Percentiles rank a stretch among this genome's conserved stretches.
Conservation (phyloP, 2,797 vertebrate genomes). For the Rhynchotus rufescens region DNA sequence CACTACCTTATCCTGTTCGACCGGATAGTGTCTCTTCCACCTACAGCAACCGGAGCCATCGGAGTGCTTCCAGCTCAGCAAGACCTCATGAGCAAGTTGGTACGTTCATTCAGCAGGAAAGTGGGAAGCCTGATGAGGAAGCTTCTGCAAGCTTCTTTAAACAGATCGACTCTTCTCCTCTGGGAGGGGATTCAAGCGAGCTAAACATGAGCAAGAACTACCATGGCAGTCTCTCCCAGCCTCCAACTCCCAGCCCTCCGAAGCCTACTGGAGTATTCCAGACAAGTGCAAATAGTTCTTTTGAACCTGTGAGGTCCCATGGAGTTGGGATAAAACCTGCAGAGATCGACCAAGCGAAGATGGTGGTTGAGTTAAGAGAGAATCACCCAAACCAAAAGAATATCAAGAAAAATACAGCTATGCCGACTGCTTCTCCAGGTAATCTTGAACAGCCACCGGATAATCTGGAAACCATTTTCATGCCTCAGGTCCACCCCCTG, state of each 20-base stretch:
- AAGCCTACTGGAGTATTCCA: slow-evolving; percentile 95
- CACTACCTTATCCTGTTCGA: slow-evolving; percentile 77
- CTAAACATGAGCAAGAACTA: slow-evolving; percentile 64
- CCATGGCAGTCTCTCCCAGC: slow-evolving; percentile 73
- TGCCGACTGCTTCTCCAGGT: slow-evolving; percentile 80
- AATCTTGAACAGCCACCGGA: slow-evolving; percentile 97
- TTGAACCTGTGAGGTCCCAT: slow-evolving; percentile 94
- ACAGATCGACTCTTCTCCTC: slow-evolving; percentile 92
- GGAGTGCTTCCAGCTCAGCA: slow-evolving; percentile 80
- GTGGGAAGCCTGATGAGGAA: slow-evolving; percentile 88
- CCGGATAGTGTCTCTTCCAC: slow-evolving; percentile 91
- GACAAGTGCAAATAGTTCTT: slow-evolving; percentile 97
- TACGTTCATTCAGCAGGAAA: slow-evolving; percentile 97
- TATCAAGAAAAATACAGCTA: background rate
- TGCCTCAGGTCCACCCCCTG: slow-evolving; percentile 59
- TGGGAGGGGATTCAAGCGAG: slow-evolving; percentile 75
- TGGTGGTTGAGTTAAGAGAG: slow-evolving; percentile 88
- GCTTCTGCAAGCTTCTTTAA: slow-evolving; percentile 89
- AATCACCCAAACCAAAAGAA: slow-evolving; percentile 48
- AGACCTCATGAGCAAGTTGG: slow-evolving; percentile 86
- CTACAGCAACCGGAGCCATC: slow-evolving; percentile 89
- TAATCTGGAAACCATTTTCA: slow-evolving; percentile 93
- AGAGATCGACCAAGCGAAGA: slow-evolving; percentile 90
- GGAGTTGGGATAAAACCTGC: slow-evolving; percentile 86
- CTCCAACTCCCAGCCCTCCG: slow-evolving; percentile 92